A percentile compares a stretch with the other conserved stretches of the same genome.
Conservation (phyloP, 1,140 invertebrate genomes). For the Acyrthosiphon pisum region DNA sequence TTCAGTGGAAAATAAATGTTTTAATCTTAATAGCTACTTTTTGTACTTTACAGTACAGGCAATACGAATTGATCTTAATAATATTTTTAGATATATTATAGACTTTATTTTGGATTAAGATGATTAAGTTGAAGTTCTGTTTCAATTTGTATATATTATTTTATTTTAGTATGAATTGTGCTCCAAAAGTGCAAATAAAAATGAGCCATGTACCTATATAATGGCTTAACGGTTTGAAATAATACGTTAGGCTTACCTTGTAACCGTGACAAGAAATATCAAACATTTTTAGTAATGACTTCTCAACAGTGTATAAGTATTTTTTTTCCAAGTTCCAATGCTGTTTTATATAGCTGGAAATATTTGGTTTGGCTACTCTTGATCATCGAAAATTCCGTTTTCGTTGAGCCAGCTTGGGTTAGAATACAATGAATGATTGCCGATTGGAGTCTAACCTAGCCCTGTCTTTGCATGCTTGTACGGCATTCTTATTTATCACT, state of each 20-base stretch:
- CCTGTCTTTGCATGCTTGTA: neutral
- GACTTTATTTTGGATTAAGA: too few relatives aligned
- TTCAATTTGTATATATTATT: too few relatives aligned
- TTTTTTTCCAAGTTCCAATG: slow-evolving; percentile 4
- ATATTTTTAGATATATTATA: neutral
- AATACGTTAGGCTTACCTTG: neutral
- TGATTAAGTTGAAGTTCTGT: too few relatives aligned
- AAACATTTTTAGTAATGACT: neutral
- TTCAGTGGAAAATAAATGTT: neutral
- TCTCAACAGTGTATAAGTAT: neutral
- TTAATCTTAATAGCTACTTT: too few relatives aligned
- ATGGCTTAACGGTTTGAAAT: neutral
- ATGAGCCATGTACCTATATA: neutral
- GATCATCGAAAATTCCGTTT: neutral
- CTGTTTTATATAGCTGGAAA: neutral
- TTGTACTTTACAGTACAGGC: neutral
- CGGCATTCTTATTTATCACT: neutral
- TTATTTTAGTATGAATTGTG: too few relatives aligned
- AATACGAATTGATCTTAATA: neutral
- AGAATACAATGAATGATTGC: neutral
- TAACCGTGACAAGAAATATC: neutral
- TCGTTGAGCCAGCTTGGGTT: neutral
- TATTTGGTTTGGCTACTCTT: neutral
- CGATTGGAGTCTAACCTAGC: neutral
- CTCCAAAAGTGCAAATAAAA: too few relatives aligned